Base-by-base conservation (phyloP, 2,797 vertebrate species). In the Poecilia wingei region DNA sequence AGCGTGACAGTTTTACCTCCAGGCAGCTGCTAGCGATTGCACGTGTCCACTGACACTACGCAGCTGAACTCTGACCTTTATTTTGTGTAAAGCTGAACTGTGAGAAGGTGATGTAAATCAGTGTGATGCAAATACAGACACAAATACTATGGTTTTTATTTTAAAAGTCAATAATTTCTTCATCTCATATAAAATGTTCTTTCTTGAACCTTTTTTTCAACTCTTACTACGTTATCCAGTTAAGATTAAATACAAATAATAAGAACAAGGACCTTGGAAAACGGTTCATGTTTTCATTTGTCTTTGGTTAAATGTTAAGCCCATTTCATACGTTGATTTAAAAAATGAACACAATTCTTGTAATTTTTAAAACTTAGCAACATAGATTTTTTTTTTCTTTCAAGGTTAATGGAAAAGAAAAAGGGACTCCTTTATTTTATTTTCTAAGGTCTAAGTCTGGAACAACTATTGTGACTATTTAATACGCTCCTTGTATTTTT, bases 1-100 rank as follows among this genome's bases (percentile, higher is more conserved):
- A 89, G 79, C 72, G 83, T 89, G 87, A 86, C 83, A 83, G 70
- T 72, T 79, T 78, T 80, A 78, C 90, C 92, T 85, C 72, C 76
- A 86, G 92, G 89, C 86, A 31, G 78, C 74, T 36, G 81, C 81
- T 72, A 83, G 82, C 1, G 75, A 75, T 72, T 0, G 75, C 90
- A 92, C 82, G 75, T 91, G 91, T 89, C 74, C 53, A 4, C 45
- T n/a, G 78, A 85, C 70, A n/a, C 80, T 74, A 68, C 75, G 70
- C 78, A 31, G 70, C 76, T 68, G 59, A 59, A 59, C 68, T 39
- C 12, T 71, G 0, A 33, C 2, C 9, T 41, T 64, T 1, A 39
- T 3, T 69, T 72, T 4, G 31, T 25, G 1, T 6, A 57, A 10
- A 25, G 46, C 59, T 22, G 28, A 55, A 53, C 46, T 49, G 39